Base-by-base conservation (phyloP, 2,888 invertebrate genomes). In the Tricholauxania praeusta region DNA sequence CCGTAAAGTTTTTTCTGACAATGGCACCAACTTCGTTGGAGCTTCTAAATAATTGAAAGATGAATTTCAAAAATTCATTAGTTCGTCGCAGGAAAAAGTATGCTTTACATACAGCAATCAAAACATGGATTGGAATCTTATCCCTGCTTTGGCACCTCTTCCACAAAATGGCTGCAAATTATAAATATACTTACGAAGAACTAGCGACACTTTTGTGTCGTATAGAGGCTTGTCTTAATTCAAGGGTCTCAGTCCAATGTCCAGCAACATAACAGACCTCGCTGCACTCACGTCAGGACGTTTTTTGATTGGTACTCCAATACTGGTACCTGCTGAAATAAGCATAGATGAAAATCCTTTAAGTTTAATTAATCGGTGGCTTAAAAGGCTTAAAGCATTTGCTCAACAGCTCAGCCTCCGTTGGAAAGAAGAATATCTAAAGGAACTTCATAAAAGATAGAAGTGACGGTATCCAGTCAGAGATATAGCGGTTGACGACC, bases 91-190 rank as follows among this genome's bases (percentile, higher is more conserved):
- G n/a, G 57, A n/a, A 71, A 17, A 22, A 2, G 57, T 32, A 6
- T n/a, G 32, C 1, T 15, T 8, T 12, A 55, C 48, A 22, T 64
- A 71, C 22, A 60, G 65, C 1, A 15, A 51, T 15, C 60, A 60
- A 48, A 22, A 51, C 2, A 17, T 66, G n/a, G 53, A 53, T 19
- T 65, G 64, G 67, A 48, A 67, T 10, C 67, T 67, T n/a, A 66
- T 67, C 3, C 72, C 62, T 3, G 62, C 72, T 12, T 14, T 47
- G 7, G 72, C 72, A 12, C 72, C 59, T 51, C 7, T 14, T 60
- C 1, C 59, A 17, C 7, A 51, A 28, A 51, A 28, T 69, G 5
- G 12, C 68, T 28, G 59, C 51, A 7, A 49, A 49, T 10, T 4
- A 53, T 8, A 19, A 19, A 15, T 51, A 59, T 14, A 59, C 59